phyloP scores from a whole-genome alignment of 1,140 invertebrate genomes.

The Diorhabda elongata region DNA sequence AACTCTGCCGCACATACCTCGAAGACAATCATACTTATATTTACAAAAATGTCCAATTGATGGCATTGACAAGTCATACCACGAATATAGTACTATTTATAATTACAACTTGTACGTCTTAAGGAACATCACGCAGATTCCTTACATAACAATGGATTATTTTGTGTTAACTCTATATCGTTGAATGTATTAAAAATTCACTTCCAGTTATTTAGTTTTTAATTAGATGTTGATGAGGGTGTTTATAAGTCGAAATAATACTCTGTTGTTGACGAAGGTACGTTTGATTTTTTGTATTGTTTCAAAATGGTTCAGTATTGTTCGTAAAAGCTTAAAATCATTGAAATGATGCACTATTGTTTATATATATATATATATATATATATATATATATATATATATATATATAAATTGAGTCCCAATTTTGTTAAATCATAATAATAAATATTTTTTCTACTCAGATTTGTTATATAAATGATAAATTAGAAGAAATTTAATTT shows the following conservation, averaged over 20 bases:
- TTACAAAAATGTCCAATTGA: too few relatives aligned
- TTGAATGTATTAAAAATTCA: too few relatives aligned
- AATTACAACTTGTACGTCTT: too few relatives aligned
- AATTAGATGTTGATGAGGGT: neutral
- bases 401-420: neutral
- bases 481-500: neutral
- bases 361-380: too few relatives aligned
- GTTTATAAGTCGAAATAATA: neutral
- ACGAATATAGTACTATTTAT: too few relatives aligned
- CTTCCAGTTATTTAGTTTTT: too few relatives aligned
- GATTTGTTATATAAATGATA: neutral
- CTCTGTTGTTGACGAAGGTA: neutral
- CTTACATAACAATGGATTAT: too few relatives aligned
- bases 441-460: neutral
- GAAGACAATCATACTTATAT: too few relatives aligned
- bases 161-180: too few relatives aligned
- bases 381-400: neutral
- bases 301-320: neutral
- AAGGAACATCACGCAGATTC: too few relatives aligned
- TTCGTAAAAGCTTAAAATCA: neutral
- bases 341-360: neutral
- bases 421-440: neutral
- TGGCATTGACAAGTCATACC: too few relatives aligned
- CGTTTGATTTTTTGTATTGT: neutral
- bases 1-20: too few relatives aligned